Evolutionary conservation across 2,888 invertebrate species (phyloP), one percentile per base, ranked within the genome.

Genomic region (Cepaea hortensis): DNA sequence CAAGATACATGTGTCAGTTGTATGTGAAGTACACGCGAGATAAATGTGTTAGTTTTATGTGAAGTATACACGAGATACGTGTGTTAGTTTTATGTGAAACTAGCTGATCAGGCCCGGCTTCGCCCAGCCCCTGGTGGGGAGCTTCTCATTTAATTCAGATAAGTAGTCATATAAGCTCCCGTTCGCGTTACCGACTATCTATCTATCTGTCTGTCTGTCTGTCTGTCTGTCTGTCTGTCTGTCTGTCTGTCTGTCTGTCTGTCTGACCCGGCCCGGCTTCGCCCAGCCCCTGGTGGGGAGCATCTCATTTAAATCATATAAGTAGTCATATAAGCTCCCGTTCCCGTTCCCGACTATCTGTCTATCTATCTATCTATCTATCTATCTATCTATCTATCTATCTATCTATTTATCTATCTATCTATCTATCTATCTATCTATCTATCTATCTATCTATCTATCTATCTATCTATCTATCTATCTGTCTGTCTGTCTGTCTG

Each of bases 371-470:
- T 77, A 20, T 77, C 77, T 48, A 20, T 77, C 77, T 48, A 20
- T 77, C 77, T 48, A 20, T 77, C 77, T 48, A 20, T 77, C 77
- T 48, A 20, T 48, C 77, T 77, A 61, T 55, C 77, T 77, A 55
- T 61, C 77, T 77, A 55, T 61, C 77, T 77, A 55, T 61, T 55
- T 76, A 76, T 77, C 77, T 77, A 77, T 73, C 73, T 83, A 73
- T 61, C 62, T 83, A 61, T 73, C 83, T 83, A 83, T 76, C 76
- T 84, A 62, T 76, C 76, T 75, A 73, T 48, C 76, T 84, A 61
- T 76, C 76, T 84, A 76, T 65, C 48, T 84, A 62, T 76, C 75
- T 76, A 76, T 76, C 75, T 84, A 76, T 84, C 76, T 76, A 75
- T 65, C 72, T 81, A 50, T 70, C 61, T 81, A 70, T 81, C 61